Conservation (phyloP, 2,797 vertebrate species). For the Sphenopsis melanotis region DNA sequence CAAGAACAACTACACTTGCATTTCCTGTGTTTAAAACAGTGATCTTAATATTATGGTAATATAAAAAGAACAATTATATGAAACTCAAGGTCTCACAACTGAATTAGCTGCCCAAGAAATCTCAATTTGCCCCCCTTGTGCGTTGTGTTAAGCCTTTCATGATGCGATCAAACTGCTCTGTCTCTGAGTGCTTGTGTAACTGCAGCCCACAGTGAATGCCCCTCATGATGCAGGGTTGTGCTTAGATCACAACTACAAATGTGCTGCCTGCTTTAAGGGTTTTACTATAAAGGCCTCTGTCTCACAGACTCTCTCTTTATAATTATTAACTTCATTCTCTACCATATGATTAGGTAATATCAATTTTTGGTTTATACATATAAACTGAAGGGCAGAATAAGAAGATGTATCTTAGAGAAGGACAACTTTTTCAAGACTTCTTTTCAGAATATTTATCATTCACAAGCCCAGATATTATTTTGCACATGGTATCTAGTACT, state of each 20-base stretch:
- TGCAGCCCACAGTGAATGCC: neutral
- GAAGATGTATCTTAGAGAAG: accelerated
- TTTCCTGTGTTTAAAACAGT: conserved; percentile 50
- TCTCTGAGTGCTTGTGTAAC: neutral
- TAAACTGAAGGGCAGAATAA: neutral
- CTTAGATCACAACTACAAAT: neutral
- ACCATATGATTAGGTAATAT: neutral
- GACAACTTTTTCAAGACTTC: neutral
- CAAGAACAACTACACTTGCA: conserved; percentile 39
- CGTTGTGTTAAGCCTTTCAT: neutral
- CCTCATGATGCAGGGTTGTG: neutral
- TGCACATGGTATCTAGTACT: neutral
- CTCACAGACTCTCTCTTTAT: neutral
- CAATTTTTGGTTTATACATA: neutral
- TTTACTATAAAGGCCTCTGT: neutral
- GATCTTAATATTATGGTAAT: neutral
- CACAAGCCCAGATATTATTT: neutral
- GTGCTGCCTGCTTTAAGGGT: neutral
- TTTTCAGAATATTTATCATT: neutral
- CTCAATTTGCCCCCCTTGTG: neutral
- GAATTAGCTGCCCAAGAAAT: neutral
- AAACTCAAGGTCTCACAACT: neutral
- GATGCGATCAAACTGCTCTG: neutral
- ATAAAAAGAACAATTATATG: conserved; percentile 15
- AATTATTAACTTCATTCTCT: neutral